Conservation (phyloP, 2,888 invertebrate species). For the Lysandra coridon region DNA sequence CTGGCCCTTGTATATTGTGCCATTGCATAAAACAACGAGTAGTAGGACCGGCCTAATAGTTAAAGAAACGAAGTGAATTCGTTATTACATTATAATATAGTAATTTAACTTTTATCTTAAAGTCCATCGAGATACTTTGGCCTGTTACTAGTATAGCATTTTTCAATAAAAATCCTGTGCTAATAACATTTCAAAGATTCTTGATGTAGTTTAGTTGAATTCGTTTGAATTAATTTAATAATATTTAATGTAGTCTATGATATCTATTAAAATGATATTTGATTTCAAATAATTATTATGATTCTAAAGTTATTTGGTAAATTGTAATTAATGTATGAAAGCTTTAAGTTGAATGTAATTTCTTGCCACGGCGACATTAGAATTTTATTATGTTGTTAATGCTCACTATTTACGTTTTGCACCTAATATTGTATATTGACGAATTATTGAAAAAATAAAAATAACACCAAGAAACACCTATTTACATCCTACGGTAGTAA, state of each 20-base stretch:
- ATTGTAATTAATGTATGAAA: constrained; percentile 30
- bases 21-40: constrained; percentile 67
- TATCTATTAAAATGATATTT: not conserved
- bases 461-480: not conserved
- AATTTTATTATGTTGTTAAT: constrained; percentile 34
- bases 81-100: constrained; percentile 30
- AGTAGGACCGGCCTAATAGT: constrained; percentile 77
- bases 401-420: constrained; percentile 28
- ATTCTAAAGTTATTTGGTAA: constrained; percentile 29
- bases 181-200: not conserved
- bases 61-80: constrained; percentile 52
- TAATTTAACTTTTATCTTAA: constrained; percentile 13
- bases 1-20: constrained; percentile 13
- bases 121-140: not conserved
- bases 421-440: constrained; percentile 33
- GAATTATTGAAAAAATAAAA: not conserved
- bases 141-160: not conserved
- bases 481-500: not conserved
- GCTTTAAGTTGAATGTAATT: constrained; percentile 40
- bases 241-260: not conserved
- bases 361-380: constrained; percentile 39
- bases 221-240: constrained; percentile 4
- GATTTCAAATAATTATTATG: constrained; percentile 28
- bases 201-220: constrained; percentile 1
- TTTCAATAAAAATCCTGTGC: not conserved